Evolutionary conservation across 2,888 invertebrate species (phyloP), one percentile per base, ranked within the genome.

Genomic region (Chelonus formosanus): DNA sequence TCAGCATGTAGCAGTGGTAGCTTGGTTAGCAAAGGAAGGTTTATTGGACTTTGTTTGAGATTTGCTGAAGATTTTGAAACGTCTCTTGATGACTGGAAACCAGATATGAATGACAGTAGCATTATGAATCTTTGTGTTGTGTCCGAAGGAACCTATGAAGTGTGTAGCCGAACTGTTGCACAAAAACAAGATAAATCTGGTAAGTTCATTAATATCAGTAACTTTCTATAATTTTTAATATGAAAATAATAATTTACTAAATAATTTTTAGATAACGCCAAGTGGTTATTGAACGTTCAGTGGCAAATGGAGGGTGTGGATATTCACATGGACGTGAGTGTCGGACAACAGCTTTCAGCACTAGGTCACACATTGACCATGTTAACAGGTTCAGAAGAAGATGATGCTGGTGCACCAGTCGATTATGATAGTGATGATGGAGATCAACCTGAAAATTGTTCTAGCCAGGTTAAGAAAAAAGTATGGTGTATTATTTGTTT

Each of bases 261-360:
- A 20, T 20, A 20, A 1, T 69, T 80, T 80, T 67, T 82, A 89
- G 95, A 95, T 83, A 95, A 97, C 84, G 98, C 98, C 3, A 98
- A 98, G 82, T 99, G 98, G 98, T 90, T 98, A 78, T 86, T 99
- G 66, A 98, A 98, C 85, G 97, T 99, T 0, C 93, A 96, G 71
- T 98, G 98, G 97, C 94, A 98, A 86, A 99, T 99, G 99, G 96
- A 98, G 84, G 99, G 99, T 58, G 96, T 98, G 5, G 97, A 97
- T 80, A 96, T 98, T 72, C 96, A 98, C 83, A 85, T 98, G 64
- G 97, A 98, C 84, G 95, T 96, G 0, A 96, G 94, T 82, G 96
- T 99, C 52, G 98, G 98, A 61, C 97, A 98, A 83, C 95, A 97
- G 79, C 86, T 98, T 35, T 96, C 97, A 0, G 93, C 97, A 0